Conservation (phyloP, 1,140 invertebrate species). For the Tetranychus cinnabarinus region DNA sequence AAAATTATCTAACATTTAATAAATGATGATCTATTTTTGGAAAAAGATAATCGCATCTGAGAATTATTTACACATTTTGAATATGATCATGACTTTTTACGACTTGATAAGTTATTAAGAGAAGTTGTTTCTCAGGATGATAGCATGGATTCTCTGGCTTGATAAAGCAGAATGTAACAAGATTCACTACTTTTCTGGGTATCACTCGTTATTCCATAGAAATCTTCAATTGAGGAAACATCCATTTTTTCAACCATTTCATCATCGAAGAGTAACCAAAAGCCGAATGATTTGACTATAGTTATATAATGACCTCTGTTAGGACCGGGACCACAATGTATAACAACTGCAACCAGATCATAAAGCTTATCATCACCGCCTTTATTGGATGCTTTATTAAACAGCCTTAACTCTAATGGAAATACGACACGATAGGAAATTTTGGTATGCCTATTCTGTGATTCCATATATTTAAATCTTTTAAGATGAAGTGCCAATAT, state of each 20-base stretch:
- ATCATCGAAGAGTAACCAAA: slow-evolving; percentile 98
- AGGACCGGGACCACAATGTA: slow-evolving; percentile 95
- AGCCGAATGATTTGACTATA: slow-evolving; percentile 95
- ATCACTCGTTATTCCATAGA: slow-evolving; percentile 93
- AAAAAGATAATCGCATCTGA: too few species aligned
- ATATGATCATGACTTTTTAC: too few species aligned
- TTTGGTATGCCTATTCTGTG: slow-evolving; percentile 94
- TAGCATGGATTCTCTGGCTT: slow-evolving; percentile 47
- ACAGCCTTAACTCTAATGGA: slow-evolving; percentile 83
- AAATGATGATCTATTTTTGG: too few species aligned
- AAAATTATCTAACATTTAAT: too few species aligned
- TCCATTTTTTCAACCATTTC: slow-evolving; percentile 52
- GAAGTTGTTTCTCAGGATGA: too few species aligned
- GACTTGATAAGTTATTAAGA: too few species aligned
- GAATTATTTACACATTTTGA: too few species aligned
- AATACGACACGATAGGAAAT: slow-evolving; percentile 96
- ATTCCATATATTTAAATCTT: slow-evolving; percentile 93
- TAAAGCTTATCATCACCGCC: slow-evolving; percentile 53
- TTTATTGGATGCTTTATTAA: slow-evolving; percentile 62
- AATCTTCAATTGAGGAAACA: slow-evolving; percentile 80
- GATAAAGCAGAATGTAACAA: slow-evolving; percentile 98
- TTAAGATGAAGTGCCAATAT: slow-evolving; percentile 94
- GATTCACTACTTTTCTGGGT: slow-evolving; percentile 97
- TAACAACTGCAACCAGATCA: slow-evolving; percentile 92
- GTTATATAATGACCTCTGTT: slow-evolving; percentile 99